Base-by-base conservation (phyloP, 2,888 invertebrate genomes). In the Hirtodrosophila histrioides region DNA sequence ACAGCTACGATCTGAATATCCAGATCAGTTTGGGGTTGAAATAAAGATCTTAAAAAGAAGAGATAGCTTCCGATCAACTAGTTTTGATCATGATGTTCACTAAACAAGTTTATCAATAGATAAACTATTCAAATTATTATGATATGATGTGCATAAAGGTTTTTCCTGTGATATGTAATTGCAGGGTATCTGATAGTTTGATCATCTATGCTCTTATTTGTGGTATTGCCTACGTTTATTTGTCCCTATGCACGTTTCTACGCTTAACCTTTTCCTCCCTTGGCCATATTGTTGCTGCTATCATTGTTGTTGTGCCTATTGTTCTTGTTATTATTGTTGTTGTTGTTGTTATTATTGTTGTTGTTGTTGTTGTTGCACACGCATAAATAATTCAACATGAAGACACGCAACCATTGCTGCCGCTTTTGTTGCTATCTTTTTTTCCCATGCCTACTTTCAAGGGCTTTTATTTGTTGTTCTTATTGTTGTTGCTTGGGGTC, bases 211-310 rank as follows among this genome's bases (percentile, higher is more conserved):
- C 4, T 23, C 11, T 54, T 36, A 12, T 40, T 27, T 23, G 9
- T n/a, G n/a, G n/a, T 17, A 36, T 44, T 56, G 58, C 48, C 69
- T 64, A 27, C 57, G 48, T 56, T 69, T 67, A 56, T 74, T 76
- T 69, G 74, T 62, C 68, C 67, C 75, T 41, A 68, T 63, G 68
- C 75, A 71, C 64, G 65, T 68, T 78, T 33, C 54, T 55, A 49
- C 64, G 72, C 44, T 86, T 86, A 82, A 86, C 87, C 81, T 86
- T 80, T 86, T 54, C 11, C 36, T 45, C 45, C 77, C 63, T 62
- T 53, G 75, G 78, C 75, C 78, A 82, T 80, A 74, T 83, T 83
- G 86, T 65, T 68, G 71, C 41, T 65, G 35, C 49, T 53, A 51
- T 64, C 55, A 54, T 45, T 65, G 58, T 69, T 81, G 36, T 51